Percentiles rank a stretch among this genome's conserved stretches.
Conservation (phyloP, 2,888 invertebrate genomes). For the Sepioteuthis lessoniana region DNA sequence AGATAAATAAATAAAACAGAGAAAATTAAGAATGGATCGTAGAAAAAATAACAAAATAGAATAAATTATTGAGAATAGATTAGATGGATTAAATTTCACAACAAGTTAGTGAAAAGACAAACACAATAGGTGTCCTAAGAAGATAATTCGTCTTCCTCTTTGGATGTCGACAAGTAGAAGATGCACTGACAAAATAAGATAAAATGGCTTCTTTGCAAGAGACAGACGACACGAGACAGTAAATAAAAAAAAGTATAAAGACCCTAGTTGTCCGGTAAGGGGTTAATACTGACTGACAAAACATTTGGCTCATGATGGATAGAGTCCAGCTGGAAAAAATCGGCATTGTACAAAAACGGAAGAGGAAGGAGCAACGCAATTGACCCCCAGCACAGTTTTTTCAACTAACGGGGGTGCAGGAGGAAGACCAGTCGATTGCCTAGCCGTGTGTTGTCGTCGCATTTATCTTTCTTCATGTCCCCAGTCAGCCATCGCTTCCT, state of each 20-base stretch:
- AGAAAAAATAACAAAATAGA: neutral
- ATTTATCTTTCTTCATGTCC: neutral
- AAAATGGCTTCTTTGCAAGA: neutral
- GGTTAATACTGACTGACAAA: neutral
- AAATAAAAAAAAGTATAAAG: neutral
- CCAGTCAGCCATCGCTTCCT: neutral
- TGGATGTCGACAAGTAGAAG: slow-evolving; percentile 2
- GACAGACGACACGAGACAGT: neutral
- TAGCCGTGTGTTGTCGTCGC: neutral
- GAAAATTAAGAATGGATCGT: neutral
- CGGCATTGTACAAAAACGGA: neutral
- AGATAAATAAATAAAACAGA: too few relatives aligned
- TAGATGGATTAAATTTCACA: neutral
- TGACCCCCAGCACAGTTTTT: neutral
- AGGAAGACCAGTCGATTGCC: neutral
- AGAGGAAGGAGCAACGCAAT: slow-evolving; percentile 2
- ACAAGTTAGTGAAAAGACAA: slow-evolving; percentile 6
- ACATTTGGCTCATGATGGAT: slow-evolving; percentile 13
- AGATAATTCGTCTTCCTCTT: slow-evolving; percentile 8
- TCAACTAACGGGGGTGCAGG: neutral
- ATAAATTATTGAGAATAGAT: slow-evolving; percentile 33
- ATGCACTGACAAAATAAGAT: neutral
- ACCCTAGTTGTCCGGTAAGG: neutral
- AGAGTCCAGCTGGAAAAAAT: slow-evolving; percentile 33
- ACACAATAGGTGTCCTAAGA: neutral